Percentiles rank a stretch among this genome's conserved stretches.
Conservation (phyloP, 35 echinoderm and acorn worm genomes). For the Lytechinus pictus region DNA sequence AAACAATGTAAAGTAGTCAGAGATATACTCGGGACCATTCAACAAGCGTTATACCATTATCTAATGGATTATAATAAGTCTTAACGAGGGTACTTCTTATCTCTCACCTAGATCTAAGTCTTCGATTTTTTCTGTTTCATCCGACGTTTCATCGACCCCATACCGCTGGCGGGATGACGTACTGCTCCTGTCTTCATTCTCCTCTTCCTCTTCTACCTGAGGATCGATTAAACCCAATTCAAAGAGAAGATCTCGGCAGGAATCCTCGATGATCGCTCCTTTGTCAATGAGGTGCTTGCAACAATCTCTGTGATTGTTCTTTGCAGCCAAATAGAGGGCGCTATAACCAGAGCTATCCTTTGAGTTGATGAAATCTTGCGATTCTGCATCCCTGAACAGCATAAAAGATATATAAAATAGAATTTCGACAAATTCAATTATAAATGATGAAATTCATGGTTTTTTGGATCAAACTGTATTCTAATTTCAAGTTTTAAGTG, state of each 20-base stretch:
- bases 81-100: neutral
- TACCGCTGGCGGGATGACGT: conserved; percentile 7
- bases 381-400: neutral
- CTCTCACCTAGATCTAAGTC: conserved; percentile 54
- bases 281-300: neutral
- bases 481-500: no score
- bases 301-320: neutral
- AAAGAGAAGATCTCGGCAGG: neutral
- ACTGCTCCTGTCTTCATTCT: neutral
- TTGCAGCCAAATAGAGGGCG: neutral
- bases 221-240: neutral
- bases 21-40: neutral
- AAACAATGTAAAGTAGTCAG: neutral
- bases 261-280: conserved; percentile 6
- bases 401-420: neutral
- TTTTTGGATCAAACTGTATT: no score
- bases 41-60: neutral
- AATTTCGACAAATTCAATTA: no score
- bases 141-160: conserved; percentile 3
- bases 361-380: conserved; percentile 27
- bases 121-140: conserved; percentile 6
- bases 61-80: neutral
- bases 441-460: no score
- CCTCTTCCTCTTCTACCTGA: neutral
- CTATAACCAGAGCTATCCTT: neutral